Base-by-base conservation (phyloP, 2,113 vertebrate species). In the Passer montanus region DNA sequence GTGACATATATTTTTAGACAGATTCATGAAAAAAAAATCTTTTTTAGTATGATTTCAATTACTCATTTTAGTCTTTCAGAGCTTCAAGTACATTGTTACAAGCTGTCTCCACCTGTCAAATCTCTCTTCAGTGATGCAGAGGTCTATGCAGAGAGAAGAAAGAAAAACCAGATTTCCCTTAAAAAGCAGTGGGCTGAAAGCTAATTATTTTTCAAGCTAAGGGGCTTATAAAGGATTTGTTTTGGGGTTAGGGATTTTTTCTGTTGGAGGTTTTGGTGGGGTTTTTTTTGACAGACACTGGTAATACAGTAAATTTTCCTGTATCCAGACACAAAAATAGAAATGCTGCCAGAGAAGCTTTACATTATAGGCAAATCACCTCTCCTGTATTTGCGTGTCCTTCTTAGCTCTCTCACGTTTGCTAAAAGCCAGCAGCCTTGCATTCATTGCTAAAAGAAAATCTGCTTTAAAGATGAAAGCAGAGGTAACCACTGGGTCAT, bases 41-140 rank as follows among this genome's bases (percentile, higher is more conserved):
- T 84, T 94, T 95, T 86, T 84, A 50, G 83, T 92, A 91, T 74
- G 47, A 18, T 58, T 95, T 84, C 5, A 26, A 93, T 93, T 90
- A 96, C 69, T 93, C 89, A 84, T 94, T 95, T 93, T 80, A 91
- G 75, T 66, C 81, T 91, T 93, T 62, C 82, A 83, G 75, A 90
- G 39, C 59, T 90, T 82, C 69, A 44, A 84, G 69, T 83, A 63
- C 78, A 79, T 82, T 85, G 84, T 91, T 94, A 90, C 80, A 89
- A 91, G 82, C 92, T 95, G 82, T 90, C 75, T 95, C 81, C 82
- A 92, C 91, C 94, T 96, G 94, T 97, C 93, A 97, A 79, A 86
- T 62, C 39, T 90, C 39, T 84, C 84, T 86, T 95, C 83, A 60
- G 70, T 82, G 70, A 80, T 81, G 52, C 55, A 84, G 63, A 83